phyloP scores from a whole-genome alignment of 2,113 vertebrate genomes.

The Centropus bengalensis region DNA sequence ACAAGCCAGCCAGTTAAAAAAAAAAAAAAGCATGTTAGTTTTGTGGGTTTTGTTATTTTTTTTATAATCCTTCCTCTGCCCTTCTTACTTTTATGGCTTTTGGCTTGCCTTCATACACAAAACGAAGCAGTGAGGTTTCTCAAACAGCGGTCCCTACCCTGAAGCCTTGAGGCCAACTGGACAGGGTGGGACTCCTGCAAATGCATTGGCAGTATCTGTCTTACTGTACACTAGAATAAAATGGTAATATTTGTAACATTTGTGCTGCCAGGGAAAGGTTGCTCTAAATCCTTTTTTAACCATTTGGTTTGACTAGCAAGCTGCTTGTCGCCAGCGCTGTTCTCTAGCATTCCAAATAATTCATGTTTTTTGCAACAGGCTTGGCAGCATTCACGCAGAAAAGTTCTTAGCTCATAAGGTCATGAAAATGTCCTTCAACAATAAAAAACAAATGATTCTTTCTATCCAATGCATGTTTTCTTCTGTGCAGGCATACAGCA shows the following conservation, averaged over 20 bases:
- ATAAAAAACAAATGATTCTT: constrained; percentile 71
- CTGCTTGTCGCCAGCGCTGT: not conserved
- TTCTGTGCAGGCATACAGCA: constrained; percentile 23
- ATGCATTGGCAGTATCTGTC: not conserved
- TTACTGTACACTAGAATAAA: not conserved
- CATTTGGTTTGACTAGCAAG: constrained; percentile 21
- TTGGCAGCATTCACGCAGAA: constrained; percentile 67
- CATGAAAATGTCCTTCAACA: constrained; percentile 76
- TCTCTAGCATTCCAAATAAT: constrained; percentile 66
- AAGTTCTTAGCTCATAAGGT: constrained; percentile 75
- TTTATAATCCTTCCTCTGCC: not conserved
- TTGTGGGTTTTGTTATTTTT: not conserved
- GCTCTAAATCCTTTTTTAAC: constrained; percentile 30
- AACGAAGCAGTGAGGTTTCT: not conserved
- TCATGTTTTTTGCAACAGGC: constrained; percentile 67
- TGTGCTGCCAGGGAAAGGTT: not conserved
- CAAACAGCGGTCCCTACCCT: not conserved
- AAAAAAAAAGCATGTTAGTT: not conserved
- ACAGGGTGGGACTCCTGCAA: not conserved
- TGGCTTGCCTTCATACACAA: not conserved
- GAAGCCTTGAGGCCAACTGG: not conserved
- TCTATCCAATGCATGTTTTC: constrained; percentile 68
- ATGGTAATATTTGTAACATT: not conserved
- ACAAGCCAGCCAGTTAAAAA: not conserved
- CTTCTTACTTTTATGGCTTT: constrained; percentile 11